Evolutionary conservation across 2,888 invertebrate species (phyloP).

Genomic region (Thymelicus sylvestris): DNA sequence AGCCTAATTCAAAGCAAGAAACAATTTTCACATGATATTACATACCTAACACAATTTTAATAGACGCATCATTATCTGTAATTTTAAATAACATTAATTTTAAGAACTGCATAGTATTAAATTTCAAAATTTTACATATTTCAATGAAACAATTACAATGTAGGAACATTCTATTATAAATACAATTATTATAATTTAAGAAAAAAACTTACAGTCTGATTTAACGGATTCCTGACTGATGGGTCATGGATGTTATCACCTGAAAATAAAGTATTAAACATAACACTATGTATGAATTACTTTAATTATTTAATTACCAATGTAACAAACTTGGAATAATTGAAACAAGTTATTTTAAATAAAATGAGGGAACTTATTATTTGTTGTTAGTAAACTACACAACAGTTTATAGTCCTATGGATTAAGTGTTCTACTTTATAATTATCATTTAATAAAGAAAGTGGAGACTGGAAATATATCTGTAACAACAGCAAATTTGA

Average conservation of each 20-base stretch:
- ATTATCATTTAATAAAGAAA: no score
- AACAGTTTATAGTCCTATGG: background rate
- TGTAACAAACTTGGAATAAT: background rate
- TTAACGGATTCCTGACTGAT: slow-evolving; percentile 38
- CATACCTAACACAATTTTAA: slow-evolving; percentile 8
- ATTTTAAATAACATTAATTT: background rate
- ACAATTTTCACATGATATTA: background rate
- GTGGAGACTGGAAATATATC: no score
- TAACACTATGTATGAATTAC: no score
- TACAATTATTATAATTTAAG: background rate
- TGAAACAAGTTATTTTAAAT: background rate
- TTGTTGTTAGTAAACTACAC: background rate
- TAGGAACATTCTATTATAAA: background rate
- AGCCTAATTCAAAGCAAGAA: background rate
- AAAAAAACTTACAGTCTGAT: slow-evolving; percentile 56
- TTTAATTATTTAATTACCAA: background rate
- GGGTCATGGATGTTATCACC: slow-evolving; percentile 7
- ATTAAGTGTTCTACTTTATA: background rate
- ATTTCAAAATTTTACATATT: background rate
- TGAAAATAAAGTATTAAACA: slow-evolving; percentile 1
- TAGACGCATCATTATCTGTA: slow-evolving; percentile 7
- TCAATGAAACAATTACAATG: background rate
- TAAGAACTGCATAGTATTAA: no score
- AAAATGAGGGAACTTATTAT: background rate
- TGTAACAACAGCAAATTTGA: no score